Percentiles rank a stretch among this genome's conserved stretches.
Conservation (phyloP, 2,113 vertebrate genomes). For the Sebastes schlegelii region DNA sequence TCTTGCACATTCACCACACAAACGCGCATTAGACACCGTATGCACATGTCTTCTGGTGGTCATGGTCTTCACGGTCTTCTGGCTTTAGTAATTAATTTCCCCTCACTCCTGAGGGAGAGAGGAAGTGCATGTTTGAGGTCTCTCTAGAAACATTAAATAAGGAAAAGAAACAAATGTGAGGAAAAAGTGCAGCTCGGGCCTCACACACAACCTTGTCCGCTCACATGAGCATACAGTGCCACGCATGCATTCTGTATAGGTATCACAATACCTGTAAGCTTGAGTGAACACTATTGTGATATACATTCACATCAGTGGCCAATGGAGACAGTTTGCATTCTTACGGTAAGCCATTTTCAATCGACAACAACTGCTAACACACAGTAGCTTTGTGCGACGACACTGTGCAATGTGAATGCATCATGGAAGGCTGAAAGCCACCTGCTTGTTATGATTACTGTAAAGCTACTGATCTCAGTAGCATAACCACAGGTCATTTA, state of each 20-base stretch:
- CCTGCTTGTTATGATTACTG: not conserved
- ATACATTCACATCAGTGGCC: not conserved
- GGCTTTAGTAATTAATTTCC: slow-evolving; percentile 69
- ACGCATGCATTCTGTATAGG: not conserved
- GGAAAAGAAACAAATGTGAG: slow-evolving; percentile 23
- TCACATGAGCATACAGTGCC: not conserved
- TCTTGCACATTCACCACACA: slow-evolving; percentile 13
- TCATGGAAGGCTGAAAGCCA: not conserved
- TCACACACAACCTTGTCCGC: not conserved
- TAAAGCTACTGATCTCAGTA: not conserved
- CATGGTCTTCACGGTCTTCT: slow-evolving; percentile 47
- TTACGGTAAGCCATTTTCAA: slow-evolving; percentile 7
- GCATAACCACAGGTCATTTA: not conserved
- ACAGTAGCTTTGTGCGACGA: not conserved
- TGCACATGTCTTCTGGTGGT: slow-evolving; percentile 47
- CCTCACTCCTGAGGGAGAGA: slow-evolving; percentile 40
- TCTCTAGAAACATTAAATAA: slow-evolving; percentile 35
- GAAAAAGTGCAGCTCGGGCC: not conserved
- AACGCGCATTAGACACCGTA: slow-evolving; percentile 27
- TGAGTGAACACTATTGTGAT: not conserved
- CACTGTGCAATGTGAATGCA: not conserved
- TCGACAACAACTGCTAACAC: not conserved
- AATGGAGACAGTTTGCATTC: not conserved
- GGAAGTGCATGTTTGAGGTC: slow-evolving; percentile 34
- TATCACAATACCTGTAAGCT: slow-evolving; percentile 5